Evolutionary conservation across 2,888 invertebrate genomes (phyloP).

Genomic region (Amphipoea oculea): DNA sequence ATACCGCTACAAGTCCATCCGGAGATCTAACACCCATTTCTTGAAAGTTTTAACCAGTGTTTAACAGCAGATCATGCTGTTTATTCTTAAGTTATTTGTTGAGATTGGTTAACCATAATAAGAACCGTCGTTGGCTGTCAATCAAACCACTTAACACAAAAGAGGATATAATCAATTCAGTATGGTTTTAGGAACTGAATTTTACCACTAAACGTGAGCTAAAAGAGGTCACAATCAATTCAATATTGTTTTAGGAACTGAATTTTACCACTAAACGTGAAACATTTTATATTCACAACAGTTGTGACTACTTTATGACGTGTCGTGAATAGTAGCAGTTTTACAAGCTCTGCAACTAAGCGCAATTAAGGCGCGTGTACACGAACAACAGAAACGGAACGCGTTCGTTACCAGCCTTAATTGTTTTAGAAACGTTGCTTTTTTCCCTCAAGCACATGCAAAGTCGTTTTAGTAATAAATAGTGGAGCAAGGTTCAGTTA

Average conservation of each 20-base stretch:
- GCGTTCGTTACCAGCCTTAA: slow-evolving; percentile 47
- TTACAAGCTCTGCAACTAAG: slow-evolving; percentile 36
- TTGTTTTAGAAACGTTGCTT: slow-evolving; percentile 47
- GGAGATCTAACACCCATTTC: not conserved
- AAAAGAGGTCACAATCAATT: not conserved
- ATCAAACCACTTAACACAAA: not conserved
- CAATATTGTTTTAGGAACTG: not conserved
- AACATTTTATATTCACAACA: slow-evolving; percentile 20
- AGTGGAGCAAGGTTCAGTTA: slow-evolving; percentile 14
- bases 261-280: slow-evolving; percentile 14
- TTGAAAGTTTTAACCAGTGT: not conserved
- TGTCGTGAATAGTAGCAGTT: slow-evolving; percentile 23
- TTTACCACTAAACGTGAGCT: slow-evolving; percentile 10
- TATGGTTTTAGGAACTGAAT: not conserved
- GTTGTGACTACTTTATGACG: slow-evolving; percentile 32
- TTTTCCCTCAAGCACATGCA: slow-evolving; percentile 27
- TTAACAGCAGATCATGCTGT: not conserved
- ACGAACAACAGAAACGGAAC: slow-evolving; percentile 32
- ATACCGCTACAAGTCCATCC: not conserved
- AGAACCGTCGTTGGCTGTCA: not conserved
- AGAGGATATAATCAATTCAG: not conserved
- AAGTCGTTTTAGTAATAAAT: slow-evolving; percentile 31
- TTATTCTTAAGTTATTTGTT: not conserved
- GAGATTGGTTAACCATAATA: not conserved
- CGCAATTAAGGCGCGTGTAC: slow-evolving; percentile 35